Conservation (phyloP, 2,797 vertebrate genomes). For the Momotus momota region DNA sequence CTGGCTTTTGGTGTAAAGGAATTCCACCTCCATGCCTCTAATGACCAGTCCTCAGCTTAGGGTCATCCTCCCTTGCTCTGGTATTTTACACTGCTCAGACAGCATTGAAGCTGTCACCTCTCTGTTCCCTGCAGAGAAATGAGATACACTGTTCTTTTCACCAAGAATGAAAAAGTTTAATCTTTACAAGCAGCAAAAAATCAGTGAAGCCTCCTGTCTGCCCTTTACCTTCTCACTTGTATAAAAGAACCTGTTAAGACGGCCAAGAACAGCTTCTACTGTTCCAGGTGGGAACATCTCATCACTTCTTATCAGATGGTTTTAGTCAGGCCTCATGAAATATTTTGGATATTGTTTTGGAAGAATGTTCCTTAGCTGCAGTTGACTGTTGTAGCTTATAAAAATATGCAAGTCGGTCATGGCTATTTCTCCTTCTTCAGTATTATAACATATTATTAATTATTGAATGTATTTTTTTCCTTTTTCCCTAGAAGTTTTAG, state of each 20-base stretch:
- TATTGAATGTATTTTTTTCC: background rate
- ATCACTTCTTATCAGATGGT: background rate
- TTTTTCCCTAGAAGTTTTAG: background rate
- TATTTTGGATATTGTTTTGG: conserved; percentile 6
- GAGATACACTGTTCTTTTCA: background rate
- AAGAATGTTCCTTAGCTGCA: conserved; percentile 27
- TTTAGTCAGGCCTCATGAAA: background rate
- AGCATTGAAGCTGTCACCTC: background rate
- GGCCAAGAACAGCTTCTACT: background rate
- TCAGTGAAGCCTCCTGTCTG: background rate
- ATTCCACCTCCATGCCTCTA: background rate
- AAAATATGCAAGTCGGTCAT: background rate
- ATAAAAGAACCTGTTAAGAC: background rate
- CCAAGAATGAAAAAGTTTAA: background rate
- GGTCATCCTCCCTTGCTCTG: background rate
- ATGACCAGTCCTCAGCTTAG: background rate
- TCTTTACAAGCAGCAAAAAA: conserved; percentile 11
- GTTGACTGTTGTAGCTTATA: background rate
- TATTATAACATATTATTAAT: background rate
- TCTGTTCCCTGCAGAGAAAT: background rate
- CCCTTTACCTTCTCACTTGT: conserved; percentile 5
- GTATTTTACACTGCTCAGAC: background rate
- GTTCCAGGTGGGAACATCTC: background rate
- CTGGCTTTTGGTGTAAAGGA: background rate
- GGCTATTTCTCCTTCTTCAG: background rate